Base-by-base conservation (phyloP, 2,113 vertebrate genomes). In the Tachysurus vachellii region DNA sequence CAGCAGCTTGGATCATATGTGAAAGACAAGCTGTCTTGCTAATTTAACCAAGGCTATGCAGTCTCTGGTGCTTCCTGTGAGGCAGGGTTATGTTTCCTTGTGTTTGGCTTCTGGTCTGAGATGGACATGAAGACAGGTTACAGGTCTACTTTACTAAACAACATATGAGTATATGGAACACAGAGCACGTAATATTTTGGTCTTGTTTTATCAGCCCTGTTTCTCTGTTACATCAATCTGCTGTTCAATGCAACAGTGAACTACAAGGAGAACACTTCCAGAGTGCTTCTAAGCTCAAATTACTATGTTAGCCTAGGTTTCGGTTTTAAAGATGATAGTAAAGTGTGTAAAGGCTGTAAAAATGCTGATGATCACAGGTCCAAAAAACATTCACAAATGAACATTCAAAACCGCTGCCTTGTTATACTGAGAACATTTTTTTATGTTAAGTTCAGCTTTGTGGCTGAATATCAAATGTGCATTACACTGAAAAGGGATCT, bases 341-440 rank as follows among this genome's bases (percentile, higher is more conserved):
- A 92, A 91, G 90, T 93, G 61, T 89, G 90, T 88, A 91, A 90
- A 90, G 90, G 87, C 80, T 61, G 88, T 94, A 90, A 93, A 92
- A 83, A 56, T 10, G 53, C 61, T 89, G 88, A n/a, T 73, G 21
- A 47, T 4, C 17, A 21, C 66, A 36, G 14, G 28, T 70, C 47
- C 28, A 16, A 73, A 36, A 73, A 73, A 71, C 73, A n/a, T 26
- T n/a, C 11, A 50, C 21, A 76, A 1, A 31, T 17, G 8, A 75
- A 50, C 70, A 10, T 73, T 42, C 9, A 73, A 47, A 73, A 19
- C 23, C 4, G 1, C 19, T 70, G 31, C 28, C 2, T 70, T 16
- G 36, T 31, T 66, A 68, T 17, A 19, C 36, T 44, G 36, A 75
- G 21, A 75, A 75, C 12, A 21, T 5, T 19, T 47, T 1, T 77